Evolutionary conservation across 2,797 vertebrate species (phyloP).

Genomic region (Bufotes viridis): DNA sequence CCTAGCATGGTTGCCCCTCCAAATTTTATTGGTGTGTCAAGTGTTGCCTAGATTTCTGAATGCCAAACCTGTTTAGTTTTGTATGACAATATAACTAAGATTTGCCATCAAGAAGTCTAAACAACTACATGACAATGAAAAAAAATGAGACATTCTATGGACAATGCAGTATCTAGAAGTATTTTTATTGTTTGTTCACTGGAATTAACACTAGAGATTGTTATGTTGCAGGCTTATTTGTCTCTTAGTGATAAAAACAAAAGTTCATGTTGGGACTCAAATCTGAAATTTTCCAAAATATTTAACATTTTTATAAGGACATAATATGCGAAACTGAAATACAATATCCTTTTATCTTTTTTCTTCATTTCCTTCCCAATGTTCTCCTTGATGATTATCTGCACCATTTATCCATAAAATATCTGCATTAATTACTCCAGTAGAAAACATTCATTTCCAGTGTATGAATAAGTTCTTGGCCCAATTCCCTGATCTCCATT

Average conservation of each 20-base stretch:
- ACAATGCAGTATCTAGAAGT: neutral
- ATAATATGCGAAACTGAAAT: neutral
- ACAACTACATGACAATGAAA: neutral
- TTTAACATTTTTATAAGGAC: conserved; percentile 47
- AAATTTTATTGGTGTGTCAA: neutral
- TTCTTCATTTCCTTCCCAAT: neutral
- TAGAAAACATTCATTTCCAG: conserved; percentile 22
- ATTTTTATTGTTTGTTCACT: neutral
- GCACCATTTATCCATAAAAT: conserved; percentile 43
- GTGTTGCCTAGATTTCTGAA: neutral
- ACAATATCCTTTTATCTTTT: conserved; percentile 39
- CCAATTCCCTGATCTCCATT: conserved; percentile 29
- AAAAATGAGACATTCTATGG: no score
- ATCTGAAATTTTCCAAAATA: conserved; percentile 21
- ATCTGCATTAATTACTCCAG: conserved; percentile 52
- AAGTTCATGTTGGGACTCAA: conserved; percentile 42
- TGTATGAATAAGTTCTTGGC: conserved; percentile 28
- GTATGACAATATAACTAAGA: no score
- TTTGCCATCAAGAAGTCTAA: neutral
- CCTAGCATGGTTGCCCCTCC: no score
- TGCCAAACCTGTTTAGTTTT: no score
- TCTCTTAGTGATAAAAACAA: neutral
- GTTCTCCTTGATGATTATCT: conserved; percentile 24
- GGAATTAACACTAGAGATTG: neutral
- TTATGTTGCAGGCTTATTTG: neutral